These are phyloP conservation scores for Agonopterix arenella DNA, from an alignment of 2,888 invertebrate genomes.

Conservation along the genomic window DNA sequence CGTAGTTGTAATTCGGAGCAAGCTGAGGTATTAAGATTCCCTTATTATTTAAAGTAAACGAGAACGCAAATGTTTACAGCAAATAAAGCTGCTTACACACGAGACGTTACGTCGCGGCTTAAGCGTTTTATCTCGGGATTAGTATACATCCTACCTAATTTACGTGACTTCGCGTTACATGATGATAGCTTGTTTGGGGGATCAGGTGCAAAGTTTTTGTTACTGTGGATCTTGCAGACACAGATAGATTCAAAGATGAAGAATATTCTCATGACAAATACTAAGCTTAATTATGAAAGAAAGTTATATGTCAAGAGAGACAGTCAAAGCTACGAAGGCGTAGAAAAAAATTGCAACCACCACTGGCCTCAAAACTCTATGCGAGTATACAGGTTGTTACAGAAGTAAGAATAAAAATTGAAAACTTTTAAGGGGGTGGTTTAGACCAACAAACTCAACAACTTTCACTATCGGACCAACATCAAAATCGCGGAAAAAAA, in stretches of 20 bases:
- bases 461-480: too few relatives aligned
- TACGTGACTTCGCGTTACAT: conserved; percentile 60
- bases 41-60: conserved; percentile 42
- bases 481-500: too few relatives aligned
- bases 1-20: background rate
- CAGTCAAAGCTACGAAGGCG: too few relatives aligned
- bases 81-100: conserved; percentile 62
- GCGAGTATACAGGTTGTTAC: too few relatives aligned
- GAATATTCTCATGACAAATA: too few relatives aligned
- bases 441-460: too few relatives aligned
- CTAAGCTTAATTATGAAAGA: too few relatives aligned
- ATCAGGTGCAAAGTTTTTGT: conserved; percentile 40
- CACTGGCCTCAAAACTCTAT: too few relatives aligned
- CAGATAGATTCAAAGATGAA: background rate
- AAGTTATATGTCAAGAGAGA: too few relatives aligned
- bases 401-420: too few relatives aligned
- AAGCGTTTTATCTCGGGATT: conserved; percentile 66
- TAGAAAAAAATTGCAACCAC: too few relatives aligned
- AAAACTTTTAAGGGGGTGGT: too few relatives aligned
- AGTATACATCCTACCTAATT: conserved; percentile 66
- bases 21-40: conserved; percentile 24
- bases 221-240: background rate
- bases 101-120: conserved; percentile 56
- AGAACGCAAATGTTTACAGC: conserved; percentile 51
- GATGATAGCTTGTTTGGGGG: conserved; percentile 51